Conservation (phyloP, 2,888 invertebrate genomes). For the Saturnia pavonia region DNA sequence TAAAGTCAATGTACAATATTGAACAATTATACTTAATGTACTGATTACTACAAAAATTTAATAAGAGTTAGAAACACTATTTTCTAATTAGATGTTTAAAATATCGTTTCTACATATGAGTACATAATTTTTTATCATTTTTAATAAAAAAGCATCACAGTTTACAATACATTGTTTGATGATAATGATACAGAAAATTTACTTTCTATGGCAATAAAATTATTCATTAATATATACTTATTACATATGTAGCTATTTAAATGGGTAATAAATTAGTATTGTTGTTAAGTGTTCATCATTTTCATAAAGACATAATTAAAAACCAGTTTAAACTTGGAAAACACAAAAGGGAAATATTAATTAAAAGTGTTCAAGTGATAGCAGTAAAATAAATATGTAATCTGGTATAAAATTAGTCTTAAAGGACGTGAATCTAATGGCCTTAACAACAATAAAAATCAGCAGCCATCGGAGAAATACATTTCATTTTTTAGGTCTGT, state of each 20-base stretch:
- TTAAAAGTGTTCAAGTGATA: not conserved
- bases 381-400: not conserved
- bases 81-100: not conserved
- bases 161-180: not conserved
- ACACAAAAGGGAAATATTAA: not conserved
- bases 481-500: too few relatives aligned
- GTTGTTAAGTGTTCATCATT: not conserved
- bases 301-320: not conserved
- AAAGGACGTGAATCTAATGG: too few relatives aligned
- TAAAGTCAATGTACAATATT: not conserved
- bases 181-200: not conserved
- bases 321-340: not conserved
- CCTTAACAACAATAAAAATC: too few relatives aligned
- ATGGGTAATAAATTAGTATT: too few relatives aligned
- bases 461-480: too few relatives aligned
- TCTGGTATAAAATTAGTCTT: too few relatives aligned
- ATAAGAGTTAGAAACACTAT: not conserved
- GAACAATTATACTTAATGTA: too few relatives aligned
- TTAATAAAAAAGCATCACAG: not conserved
- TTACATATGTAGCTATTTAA: not conserved
- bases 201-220: not conserved
- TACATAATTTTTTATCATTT: not conserved
- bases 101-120: not conserved
- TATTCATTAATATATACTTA: not conserved
- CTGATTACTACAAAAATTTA: not conserved